Conservation (phyloP, 2,113 vertebrate genomes). For the Sapajus apella region DNA sequence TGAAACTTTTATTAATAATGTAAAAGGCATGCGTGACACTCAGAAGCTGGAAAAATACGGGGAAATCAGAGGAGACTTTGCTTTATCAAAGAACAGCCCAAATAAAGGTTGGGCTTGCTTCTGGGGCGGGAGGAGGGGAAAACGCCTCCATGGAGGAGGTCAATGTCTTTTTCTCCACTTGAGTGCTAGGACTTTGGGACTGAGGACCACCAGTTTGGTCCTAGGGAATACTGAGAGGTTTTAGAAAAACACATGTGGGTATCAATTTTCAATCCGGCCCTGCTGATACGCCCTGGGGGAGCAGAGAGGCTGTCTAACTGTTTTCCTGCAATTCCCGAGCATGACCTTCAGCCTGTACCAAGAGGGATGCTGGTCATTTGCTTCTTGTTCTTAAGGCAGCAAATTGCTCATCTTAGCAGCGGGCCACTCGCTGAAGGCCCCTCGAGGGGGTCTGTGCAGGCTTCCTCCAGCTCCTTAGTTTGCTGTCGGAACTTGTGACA, state of each 20-base stretch:
- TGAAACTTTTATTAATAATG: conserved; percentile 83
- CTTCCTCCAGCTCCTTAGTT: not conserved
- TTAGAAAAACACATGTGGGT: not conserved
- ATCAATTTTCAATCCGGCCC: not conserved
- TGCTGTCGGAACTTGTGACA: not conserved
- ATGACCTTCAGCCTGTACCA: conserved; percentile 46
- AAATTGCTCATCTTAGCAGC: conserved; percentile 38
- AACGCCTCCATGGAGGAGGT: rapidly evolving
- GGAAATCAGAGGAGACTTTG: conserved; percentile 77
- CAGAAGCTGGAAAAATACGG: conserved; percentile 65
- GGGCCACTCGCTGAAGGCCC: not conserved
- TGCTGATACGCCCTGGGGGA: not conserved
- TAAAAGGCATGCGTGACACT: conserved; percentile 67
- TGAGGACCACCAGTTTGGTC: not conserved
- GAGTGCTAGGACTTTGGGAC: not conserved
- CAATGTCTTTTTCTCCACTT: not conserved
- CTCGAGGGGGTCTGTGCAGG: rapidly evolving
- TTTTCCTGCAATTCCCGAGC: conserved; percentile 26
- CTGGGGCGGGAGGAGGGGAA: no score
- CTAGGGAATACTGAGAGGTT: not conserved
- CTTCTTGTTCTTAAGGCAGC: conserved; percentile 59
- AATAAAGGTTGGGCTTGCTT: not conserved
- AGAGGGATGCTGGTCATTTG: not conserved
- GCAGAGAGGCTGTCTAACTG: not conserved
- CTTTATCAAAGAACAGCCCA: conserved; percentile 68